Evolutionary conservation across 2,797 vertebrate genomes (phyloP).

Genomic region (Nyctibius grandis): DNA sequence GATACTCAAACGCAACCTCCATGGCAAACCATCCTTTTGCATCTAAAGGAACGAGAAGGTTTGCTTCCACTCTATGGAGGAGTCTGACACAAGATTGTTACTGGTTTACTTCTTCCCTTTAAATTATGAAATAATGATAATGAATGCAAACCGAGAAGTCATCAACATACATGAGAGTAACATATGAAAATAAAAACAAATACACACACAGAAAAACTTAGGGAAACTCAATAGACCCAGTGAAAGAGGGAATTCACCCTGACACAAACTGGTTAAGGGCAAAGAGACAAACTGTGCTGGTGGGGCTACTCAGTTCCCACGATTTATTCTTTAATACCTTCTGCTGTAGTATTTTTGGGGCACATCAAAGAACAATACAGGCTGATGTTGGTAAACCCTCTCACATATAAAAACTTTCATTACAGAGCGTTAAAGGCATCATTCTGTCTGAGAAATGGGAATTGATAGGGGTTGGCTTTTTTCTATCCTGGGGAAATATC

Average conservation of each 20-base stretch:
- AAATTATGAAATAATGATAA: background rate
- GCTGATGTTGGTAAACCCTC: slow-evolving; percentile 51
- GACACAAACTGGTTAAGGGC: slow-evolving; percentile 24
- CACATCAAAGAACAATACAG: slow-evolving; percentile 64
- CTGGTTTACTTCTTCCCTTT: background rate
- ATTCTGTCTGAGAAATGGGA: slow-evolving; percentile 61
- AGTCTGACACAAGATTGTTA: background rate
- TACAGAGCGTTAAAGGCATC: slow-evolving; percentile 60
- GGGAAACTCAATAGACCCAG: background rate
- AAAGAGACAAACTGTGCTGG: slow-evolving; percentile 20
- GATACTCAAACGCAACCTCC: background rate
- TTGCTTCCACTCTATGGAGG: background rate
- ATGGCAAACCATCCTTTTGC: background rate
- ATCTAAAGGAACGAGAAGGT: background rate
- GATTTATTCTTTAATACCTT: slow-evolving; percentile 68
- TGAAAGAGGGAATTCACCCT: background rate
- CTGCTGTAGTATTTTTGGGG: slow-evolving; percentile 57
- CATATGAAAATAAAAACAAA: background rate
- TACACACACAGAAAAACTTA: background rate
- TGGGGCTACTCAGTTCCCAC: background rate
- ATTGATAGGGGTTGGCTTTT: slow-evolving; percentile 49
- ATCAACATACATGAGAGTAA: background rate
- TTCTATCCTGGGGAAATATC: slow-evolving; percentile 27
- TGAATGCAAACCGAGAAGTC: background rate
- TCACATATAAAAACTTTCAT: slow-evolving; percentile 69